Evolutionary conservation across 2,888 invertebrate species (phyloP), one percentile per base, ranked within the genome.

Genomic region (Apoda limacodes): DNA sequence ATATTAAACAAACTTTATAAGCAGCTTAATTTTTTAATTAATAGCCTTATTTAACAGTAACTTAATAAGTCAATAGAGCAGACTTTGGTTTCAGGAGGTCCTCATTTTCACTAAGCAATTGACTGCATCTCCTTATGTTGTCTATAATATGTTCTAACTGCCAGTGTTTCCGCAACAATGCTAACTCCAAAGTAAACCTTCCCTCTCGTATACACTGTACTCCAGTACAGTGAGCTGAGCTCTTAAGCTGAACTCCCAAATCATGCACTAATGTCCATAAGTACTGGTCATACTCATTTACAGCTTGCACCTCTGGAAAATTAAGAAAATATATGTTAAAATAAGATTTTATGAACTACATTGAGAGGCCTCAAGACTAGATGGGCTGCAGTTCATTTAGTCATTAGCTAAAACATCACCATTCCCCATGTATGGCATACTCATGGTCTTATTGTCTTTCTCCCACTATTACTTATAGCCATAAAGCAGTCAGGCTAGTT

Each of bases 141-240:
- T 82, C 57, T 1, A 89, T 43, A 19, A 95, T 83, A 45, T 88
- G 72, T 33, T 88, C 74, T 21, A 95, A 50, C 25, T 81, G 84
- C 92, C 95, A 96, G 46, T 95, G 89, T 60, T 94, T 92, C 21
- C 86, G 75, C 11, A 98, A 65, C 10, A 98, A 66, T 0, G 95
- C 88, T 48, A 89, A 78, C 0, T 90, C 84, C 3, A 91, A 52
- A 3, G 82, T 82, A 59, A 98, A 98, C 49, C 88, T 86, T 12
- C 95, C 95, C 51, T 90, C 89, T 25, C 93, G 83, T 9, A 93
- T 84, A 54, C 95, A 92, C 39, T 92, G 88, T 5, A 97, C 76
- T 6, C 85, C 86, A 0, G 86, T 86, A 54, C 94, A 93, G 42
- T 91, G 86, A 0, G 98, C 97, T 1, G 86, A 85, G 2, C 90